phyloP scores from a whole-genome alignment of 2,113 vertebrate genomes.

The Scomber scombrus region DNA sequence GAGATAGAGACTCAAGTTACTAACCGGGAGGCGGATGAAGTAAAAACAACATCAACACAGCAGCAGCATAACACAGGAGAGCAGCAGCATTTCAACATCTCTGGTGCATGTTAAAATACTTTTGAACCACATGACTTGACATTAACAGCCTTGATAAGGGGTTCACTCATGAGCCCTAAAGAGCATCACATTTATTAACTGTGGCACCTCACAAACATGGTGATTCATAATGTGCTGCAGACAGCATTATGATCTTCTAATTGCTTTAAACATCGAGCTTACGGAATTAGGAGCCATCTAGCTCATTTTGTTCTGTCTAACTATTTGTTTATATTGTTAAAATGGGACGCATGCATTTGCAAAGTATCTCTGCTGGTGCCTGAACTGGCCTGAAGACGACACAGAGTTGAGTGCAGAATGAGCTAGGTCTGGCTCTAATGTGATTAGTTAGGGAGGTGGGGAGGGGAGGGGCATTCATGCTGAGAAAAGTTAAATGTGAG shows the following conservation, averaged over 20 bases:
- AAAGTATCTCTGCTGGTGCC: conserved; percentile 37
- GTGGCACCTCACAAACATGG: conserved; percentile 52
- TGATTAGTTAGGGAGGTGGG: conserved; percentile 71
- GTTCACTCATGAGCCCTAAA: conserved; percentile 37
- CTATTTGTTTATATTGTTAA: conserved; percentile 12
- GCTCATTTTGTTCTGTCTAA: conserved; percentile 28
- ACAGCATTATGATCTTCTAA: conserved; percentile 79
- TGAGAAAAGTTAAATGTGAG: conserved; percentile 74
- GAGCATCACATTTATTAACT: conserved; percentile 36
- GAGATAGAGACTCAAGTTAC: conserved; percentile 94
- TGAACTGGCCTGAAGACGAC: conserved; percentile 50
- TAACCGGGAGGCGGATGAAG: conserved; percentile 71
- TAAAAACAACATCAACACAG: conserved; percentile 67
- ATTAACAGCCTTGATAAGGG: conserved; percentile 48
- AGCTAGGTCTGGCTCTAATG: conserved; percentile 65
- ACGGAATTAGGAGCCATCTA: conserved; percentile 48
- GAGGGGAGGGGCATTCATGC: conserved; percentile 71
- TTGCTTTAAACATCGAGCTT: conserved; percentile 45
- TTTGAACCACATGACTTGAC: conserved; percentile 46
- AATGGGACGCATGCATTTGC: conserved; percentile 70
- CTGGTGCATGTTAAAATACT: conserved; percentile 75
- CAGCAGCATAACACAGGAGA: conserved; percentile 69
- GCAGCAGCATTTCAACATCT: conserved; percentile 79
- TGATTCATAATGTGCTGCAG: conserved; percentile 81
- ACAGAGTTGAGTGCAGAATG: conserved; percentile 62